Base-by-base conservation (phyloP, 2,113 vertebrate genomes). In the Pollimyrus isidori region DNA sequence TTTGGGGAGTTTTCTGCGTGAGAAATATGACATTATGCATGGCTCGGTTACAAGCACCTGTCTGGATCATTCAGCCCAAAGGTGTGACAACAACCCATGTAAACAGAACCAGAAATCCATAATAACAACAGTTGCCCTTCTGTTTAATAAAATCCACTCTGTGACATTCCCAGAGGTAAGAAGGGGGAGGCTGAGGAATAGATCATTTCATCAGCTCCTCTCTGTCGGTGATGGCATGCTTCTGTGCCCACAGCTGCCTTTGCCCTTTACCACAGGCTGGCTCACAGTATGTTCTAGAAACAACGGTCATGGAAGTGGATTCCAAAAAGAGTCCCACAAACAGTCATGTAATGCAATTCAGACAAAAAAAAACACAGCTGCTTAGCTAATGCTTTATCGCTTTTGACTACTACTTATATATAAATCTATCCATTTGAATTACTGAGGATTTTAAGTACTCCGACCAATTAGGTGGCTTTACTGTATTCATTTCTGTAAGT, bases 221-320 rank as follows among this genome's bases (percentile, higher is more conserved):
- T 65, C 30, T 82, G 23, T 23, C 76, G 42, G 76, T 30, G 48
- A 52, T 50, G 45, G 46, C 49, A 3, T 17, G 11, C 11, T 50
- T 86, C 48, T 30, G 35, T 52, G 46, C 46, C 48, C 48, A 30
- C 84, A 86, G 84, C 84, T 50, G 21, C 84, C 90, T 93, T 91
- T 93, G 91, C 91, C 92, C 86, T 95, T 93, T 93, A 89, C 93
- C 93, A 35, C 88, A 96, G 96, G 95, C 94, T 91, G 92, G 94
- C 89, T 93, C 95, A 91, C 93, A 95, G 92, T 96, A 96, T 93
- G 91, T 94, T 89, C 93, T 96, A 69, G 62, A 69, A 69, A 69
- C 62, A 30, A 69, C 1, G n/a, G n/a, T 69, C 7, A 26, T 3
- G 10, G n/a, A 69, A 11, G n/a, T 69, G 10, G 62, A 65, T 65